Conservation (phyloP, 2,113 vertebrate genomes). For the Campylorhamphus procurvoides region DNA sequence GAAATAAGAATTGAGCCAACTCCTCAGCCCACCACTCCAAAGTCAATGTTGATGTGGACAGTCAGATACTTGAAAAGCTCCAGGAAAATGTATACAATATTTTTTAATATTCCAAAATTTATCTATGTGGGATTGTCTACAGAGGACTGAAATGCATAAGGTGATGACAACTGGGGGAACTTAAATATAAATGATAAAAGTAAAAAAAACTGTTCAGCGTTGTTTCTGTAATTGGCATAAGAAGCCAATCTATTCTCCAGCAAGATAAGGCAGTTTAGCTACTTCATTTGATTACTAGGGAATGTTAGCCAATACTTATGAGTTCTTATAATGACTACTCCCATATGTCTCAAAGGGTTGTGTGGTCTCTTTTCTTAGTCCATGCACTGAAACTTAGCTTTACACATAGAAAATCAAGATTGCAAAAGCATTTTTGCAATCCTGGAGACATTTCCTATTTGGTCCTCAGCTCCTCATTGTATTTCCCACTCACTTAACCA, state of each 20-base stretch:
- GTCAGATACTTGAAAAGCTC: neutral
- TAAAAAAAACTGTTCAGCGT: neutral
- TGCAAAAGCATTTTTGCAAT: slow-evolving; percentile 1
- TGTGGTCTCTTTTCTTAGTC: neutral
- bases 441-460: neutral
- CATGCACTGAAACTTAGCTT: neutral
- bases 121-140: neutral
- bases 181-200: neutral
- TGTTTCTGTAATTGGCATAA: neutral
- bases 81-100: neutral
- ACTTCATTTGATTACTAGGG: neutral
- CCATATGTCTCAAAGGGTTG: neutral
- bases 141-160: neutral
- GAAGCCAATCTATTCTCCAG: neutral
- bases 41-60: neutral
- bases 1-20: neutral
- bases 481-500: neutral
- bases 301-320: neutral
- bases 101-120: neutral
- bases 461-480: neutral
- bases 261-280: neutral
- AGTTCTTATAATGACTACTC: neutral
- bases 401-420: neutral
- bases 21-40: neutral
- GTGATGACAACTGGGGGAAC: neutral